Percentiles rank a stretch among this genome's conserved stretches.
These are phyloP conservation scores for Conops quadrifasciatus DNA, from an alignment of 2,888 invertebrate species.

Conservation along the genomic window DNA sequence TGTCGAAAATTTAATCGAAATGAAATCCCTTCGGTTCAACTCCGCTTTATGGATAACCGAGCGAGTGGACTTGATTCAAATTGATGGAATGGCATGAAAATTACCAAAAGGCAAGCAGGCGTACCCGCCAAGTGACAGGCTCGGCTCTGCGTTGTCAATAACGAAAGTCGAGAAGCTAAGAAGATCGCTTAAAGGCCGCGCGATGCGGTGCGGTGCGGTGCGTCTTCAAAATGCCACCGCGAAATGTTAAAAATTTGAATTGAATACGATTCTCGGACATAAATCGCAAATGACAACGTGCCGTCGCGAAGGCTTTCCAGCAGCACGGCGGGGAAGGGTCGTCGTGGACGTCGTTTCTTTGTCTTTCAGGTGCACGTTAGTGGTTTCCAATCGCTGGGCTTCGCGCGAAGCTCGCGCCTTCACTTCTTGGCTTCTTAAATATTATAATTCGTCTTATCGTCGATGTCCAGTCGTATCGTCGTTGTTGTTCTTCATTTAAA, in stretches of 20 bases:
- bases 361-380: not conserved
- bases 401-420: not conserved
- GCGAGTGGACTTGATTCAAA: slow-evolving; percentile 30
- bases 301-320: not conserved
- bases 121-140: slow-evolving; percentile 20
- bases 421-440: slow-evolving; percentile 11
- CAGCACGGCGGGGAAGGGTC: not conserved
- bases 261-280: slow-evolving; percentile 60
- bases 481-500: slow-evolving; percentile 16
- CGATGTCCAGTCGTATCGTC: slow-evolving; percentile 11
- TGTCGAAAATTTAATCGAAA: slow-evolving; percentile 41
- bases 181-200: slow-evolving; percentile 8
- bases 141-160: slow-evolving; percentile 31
- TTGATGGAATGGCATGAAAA: slow-evolving; percentile 42
- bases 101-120: slow-evolving; percentile 37
- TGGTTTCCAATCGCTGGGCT: slow-evolving; percentile 5
- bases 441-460: slow-evolving; percentile 28
- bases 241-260: slow-evolving; percentile 61
- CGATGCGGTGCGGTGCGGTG: not conserved
- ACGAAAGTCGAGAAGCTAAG: slow-evolving; percentile 22
- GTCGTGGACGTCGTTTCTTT: not conserved
- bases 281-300: slow-evolving; percentile 60
- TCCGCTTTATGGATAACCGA: slow-evolving; percentile 22
- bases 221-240: slow-evolving; percentile 41
- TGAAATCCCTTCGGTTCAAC: slow-evolving; percentile 24